Conservation (phyloP, 2,113 vertebrate species). For the Phasianus colchicus region DNA sequence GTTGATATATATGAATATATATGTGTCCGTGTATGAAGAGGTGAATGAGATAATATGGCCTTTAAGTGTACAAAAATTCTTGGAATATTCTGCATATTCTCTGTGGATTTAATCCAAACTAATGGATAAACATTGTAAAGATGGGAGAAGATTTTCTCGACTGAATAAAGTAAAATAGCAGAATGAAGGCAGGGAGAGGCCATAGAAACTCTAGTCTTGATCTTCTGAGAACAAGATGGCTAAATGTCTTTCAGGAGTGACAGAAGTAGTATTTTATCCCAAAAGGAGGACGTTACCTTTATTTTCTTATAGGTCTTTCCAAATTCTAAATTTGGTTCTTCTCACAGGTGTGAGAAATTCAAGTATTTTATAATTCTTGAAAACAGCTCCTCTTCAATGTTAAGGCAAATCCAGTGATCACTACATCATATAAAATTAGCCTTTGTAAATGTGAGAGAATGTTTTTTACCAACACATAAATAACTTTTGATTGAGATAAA, state of each 20-base stretch:
- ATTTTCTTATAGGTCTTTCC: neutral
- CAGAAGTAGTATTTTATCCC: neutral
- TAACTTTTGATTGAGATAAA: neutral
- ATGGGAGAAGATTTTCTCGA: neutral
- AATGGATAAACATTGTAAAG: neutral
- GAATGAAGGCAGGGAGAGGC: neutral
- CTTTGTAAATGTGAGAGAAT: neutral
- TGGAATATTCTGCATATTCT: neutral
- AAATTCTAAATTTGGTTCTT: neutral
- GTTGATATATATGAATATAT: rapidly evolving
- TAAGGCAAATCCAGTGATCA: neutral
- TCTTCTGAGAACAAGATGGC: neutral
- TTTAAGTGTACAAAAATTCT: neutral
- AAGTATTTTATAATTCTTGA: neutral
- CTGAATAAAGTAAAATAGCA: neutral
- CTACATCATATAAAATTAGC: neutral
- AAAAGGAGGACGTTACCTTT: rapidly evolving
- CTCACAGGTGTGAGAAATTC: neutral
- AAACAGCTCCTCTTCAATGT: neutral
- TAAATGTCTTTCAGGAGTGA: neutral
- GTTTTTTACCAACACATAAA: neutral
- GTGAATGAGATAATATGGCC: neutral
- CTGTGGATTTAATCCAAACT: neutral
- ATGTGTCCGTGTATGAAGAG: neutral
- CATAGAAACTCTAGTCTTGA: rapidly evolving